These are phyloP conservation scores for Tragelaphus scriptus DNA, from an alignment of 2,113 vertebrate species.

Conservation along the genomic window DNA sequence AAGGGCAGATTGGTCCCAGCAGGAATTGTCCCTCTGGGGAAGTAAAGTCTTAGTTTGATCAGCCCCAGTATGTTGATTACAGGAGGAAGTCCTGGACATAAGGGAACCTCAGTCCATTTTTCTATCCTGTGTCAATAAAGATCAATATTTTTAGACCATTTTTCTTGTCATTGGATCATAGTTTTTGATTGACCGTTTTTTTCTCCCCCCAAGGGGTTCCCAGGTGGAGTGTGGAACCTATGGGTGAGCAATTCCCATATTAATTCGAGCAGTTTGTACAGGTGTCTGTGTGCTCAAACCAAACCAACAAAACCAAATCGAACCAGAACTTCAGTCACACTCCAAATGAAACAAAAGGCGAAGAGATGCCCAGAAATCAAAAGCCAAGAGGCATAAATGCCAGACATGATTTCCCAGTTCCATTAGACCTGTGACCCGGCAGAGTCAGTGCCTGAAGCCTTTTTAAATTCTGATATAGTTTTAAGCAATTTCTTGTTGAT, in stretches of 20 bases:
- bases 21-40: neutral
- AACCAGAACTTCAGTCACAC: neutral
- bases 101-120: neutral
- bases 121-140: neutral
- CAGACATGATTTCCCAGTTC: neutral
- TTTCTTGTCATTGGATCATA: neutral
- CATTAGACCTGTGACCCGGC: neutral
- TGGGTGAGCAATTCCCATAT: neutral
- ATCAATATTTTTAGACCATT: neutral
- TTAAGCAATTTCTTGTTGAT: neutral
- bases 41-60: neutral
- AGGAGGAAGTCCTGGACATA: neutral
- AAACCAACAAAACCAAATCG: neutral
- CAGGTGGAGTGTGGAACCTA: neutral
- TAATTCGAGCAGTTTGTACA: neutral
- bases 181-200: neutral
- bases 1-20: neutral
- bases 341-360: neutral
- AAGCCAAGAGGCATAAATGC: neutral
- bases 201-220: neutral
- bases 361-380: neutral
- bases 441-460: neutral
- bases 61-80: neutral
- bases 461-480: neutral
- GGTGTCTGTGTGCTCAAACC: neutral